phyloP scores from a whole-genome alignment of 2,888 invertebrate genomes.

The Sarcophaga subvicina region DNA sequence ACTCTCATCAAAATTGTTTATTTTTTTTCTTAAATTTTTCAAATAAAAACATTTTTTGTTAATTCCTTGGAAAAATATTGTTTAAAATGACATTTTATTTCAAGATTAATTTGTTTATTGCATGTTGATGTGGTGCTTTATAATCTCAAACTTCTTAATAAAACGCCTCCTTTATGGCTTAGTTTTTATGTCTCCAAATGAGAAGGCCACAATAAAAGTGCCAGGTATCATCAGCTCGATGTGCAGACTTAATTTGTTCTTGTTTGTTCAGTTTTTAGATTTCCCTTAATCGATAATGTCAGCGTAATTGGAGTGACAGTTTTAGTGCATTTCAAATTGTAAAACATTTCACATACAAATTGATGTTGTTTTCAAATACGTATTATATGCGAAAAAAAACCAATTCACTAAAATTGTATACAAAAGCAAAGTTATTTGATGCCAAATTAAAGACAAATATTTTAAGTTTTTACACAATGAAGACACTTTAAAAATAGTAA shows the following conservation, averaged over 20 bases:
- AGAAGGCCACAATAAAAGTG: slow-evolving; percentile 51
- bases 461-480: too few species aligned
- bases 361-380: not conserved
- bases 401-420: too few species aligned
- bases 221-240: slow-evolving; percentile 10
- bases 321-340: slow-evolving; percentile 9
- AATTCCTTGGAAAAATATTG: not conserved
- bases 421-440: too few species aligned
- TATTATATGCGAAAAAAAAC: too few species aligned
- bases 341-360: not conserved
- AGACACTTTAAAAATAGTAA: too few species aligned
- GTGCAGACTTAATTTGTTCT: slow-evolving; percentile 52
- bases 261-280: not conserved
- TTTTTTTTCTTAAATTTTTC: not conserved
- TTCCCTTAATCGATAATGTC: slow-evolving; percentile 55
- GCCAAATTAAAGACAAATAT: too few species aligned
- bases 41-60: slow-evolving; percentile 7
- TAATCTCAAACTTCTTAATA: not conserved
- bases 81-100: slow-evolving; percentile 43
- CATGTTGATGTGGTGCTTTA: slow-evolving; percentile 26
- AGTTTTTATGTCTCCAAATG: slow-evolving; percentile 25
- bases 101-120: slow-evolving; percentile 64
- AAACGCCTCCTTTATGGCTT: slow-evolving; percentile 13
- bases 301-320: slow-evolving; percentile 28
- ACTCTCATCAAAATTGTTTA: slow-evolving; percentile 24